phyloP scores from a whole-genome alignment of 2,797 vertebrate species.

The Liparis tanakae region DNA sequence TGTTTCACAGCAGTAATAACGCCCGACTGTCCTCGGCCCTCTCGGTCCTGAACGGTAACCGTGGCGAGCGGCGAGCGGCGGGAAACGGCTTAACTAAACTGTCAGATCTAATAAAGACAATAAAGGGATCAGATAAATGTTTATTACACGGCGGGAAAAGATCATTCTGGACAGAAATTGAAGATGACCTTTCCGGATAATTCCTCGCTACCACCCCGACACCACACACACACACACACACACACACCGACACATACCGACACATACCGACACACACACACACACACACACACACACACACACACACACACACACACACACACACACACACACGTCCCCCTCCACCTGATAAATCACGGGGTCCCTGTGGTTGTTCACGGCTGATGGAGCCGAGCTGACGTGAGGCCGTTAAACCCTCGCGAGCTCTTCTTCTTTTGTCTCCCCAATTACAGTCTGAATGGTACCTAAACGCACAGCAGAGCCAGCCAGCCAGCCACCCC shows the following conservation, averaged over 20 bases:
- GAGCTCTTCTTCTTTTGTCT: slow-evolving; percentile 61
- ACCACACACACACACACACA: too few species aligned
- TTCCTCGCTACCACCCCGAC: slow-evolving; percentile 81
- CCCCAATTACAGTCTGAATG: slow-evolving; percentile 55
- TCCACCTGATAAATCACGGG: slow-evolving; percentile 85
- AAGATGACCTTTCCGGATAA: slow-evolving; percentile 99
- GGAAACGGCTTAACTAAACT: slow-evolving; percentile 99
- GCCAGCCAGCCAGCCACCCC: too few species aligned
- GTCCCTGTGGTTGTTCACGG: slow-evolving; percentile 78
- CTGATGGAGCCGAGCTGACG: slow-evolving; percentile 80
- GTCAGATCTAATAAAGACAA: slow-evolving; percentile 99
- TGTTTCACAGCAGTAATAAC: slow-evolving; percentile 71
- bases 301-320: too few species aligned
- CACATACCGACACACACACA: too few species aligned
- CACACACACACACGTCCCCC: background rate
- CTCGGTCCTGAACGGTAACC: slow-evolving; percentile 88
- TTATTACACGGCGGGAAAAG: slow-evolving; percentile 98
- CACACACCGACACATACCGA: too few species aligned
- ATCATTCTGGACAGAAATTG: slow-evolving; percentile 99
- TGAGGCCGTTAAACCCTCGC: slow-evolving; percentile 73
- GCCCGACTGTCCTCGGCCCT: slow-evolving; percentile 71
- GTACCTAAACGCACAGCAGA: slow-evolving; percentile 12
- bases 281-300: too few species aligned
- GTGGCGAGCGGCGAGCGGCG: slow-evolving; percentile 89
- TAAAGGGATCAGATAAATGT: slow-evolving; percentile 99